Percentiles rank a stretch among this genome's conserved stretches.
phyloP scores from a whole-genome alignment of 2,888 invertebrate genomes.

The Tipula lateralis region DNA sequence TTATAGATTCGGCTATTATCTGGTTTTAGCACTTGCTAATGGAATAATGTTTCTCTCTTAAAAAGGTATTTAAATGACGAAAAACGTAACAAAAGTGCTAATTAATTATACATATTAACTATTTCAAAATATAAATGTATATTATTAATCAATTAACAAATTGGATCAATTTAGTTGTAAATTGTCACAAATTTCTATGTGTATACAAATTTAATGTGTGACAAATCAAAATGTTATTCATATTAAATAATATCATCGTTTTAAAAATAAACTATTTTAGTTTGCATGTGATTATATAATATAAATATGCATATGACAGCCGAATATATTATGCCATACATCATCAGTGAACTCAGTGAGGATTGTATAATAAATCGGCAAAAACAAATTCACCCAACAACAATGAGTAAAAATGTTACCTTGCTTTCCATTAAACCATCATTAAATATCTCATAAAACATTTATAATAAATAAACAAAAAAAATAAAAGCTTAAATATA shows the following conservation, averaged over 20 bases:
- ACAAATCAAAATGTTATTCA: neutral
- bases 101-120: neutral
- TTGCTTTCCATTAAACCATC: neutral
- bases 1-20: neutral
- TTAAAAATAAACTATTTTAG: neutral
- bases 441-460: conserved; percentile 19
- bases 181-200: neutral
- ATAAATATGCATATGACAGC: neutral
- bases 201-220: neutral
- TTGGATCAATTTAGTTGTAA: neutral
- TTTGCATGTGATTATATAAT: neutral
- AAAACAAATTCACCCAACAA: neutral
- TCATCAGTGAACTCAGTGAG: neutral
- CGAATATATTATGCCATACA: neutral
- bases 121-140: neutral
- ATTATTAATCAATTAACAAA: neutral
- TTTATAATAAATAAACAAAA: neutral
- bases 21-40: neutral
- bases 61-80: neutral
- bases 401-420: neutral
- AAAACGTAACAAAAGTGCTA: neutral
- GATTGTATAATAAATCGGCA: neutral
- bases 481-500: neutral
- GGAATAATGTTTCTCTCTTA: neutral
- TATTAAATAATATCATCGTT: neutral